A percentile compares a stretch with the other conserved stretches of the same genome.
phyloP scores from a whole-genome alignment of 2,888 invertebrate genomes.

The Latrodectus elegans region DNA sequence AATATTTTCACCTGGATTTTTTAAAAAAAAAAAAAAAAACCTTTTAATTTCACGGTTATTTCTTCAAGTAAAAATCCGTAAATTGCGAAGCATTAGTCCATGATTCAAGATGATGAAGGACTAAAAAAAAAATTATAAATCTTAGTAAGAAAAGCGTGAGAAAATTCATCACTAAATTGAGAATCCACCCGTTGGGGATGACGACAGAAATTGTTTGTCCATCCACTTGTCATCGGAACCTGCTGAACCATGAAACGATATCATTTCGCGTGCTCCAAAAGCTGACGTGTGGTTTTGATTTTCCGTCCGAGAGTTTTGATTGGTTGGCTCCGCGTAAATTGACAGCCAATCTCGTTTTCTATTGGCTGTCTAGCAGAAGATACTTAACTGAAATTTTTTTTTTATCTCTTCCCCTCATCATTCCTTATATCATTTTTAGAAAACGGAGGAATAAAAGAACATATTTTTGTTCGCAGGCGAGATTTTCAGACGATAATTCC shows the following conservation, averaged over 20 bases:
- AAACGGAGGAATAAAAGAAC: background rate
- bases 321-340: background rate
- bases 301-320: background rate
- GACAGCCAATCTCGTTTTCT: background rate
- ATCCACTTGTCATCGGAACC: conserved; percentile 16
- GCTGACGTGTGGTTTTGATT: conserved; percentile 5
- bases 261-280: background rate
- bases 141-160: background rate
- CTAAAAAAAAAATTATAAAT: no score
- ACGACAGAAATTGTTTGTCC: background rate
- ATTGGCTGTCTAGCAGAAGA: background rate
- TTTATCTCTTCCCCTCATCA: background rate
- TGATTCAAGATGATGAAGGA: no score
- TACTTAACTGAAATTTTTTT: background rate
- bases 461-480: background rate
- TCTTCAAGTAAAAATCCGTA: no score
- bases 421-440: background rate
- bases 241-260: conserved; percentile 27
- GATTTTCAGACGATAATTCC: background rate
- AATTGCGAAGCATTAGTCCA: no score
- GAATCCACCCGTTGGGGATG: background rate
- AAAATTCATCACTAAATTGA: background rate
- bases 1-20: no score
- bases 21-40: no score
- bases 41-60: no score